Evolutionary conservation across 1,140 invertebrate genomes (phyloP).

Genomic region (Melipona quadrifasciata): DNA sequence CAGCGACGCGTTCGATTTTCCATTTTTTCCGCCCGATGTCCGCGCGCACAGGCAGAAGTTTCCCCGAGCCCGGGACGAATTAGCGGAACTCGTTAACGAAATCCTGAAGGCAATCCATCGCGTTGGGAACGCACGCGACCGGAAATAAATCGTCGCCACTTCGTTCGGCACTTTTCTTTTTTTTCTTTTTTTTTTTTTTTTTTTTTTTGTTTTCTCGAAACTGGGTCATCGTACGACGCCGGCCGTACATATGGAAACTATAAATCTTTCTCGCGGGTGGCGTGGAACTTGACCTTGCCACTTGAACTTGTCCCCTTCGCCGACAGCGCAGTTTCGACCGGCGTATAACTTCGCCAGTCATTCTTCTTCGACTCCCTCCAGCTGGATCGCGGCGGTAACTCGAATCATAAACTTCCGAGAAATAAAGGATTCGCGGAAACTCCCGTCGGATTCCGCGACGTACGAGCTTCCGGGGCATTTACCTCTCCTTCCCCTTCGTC

Average conservation of each 20-base stretch:
- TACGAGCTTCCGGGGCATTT: neutral
- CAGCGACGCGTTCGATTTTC: neutral
- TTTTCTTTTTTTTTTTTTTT: neutral
- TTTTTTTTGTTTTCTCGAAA: neutral
- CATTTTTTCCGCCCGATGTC: neutral
- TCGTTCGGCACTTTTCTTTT: neutral
- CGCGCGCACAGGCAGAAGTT: no score
- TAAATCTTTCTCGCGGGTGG: constrained; percentile 50
- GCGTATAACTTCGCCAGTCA: constrained; percentile 49
- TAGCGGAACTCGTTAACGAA: neutral
- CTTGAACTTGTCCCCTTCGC: constrained; percentile 56
- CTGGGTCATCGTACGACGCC: constrained; percentile 50
- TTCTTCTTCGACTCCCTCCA: constrained; percentile 39
- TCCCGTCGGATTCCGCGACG: neutral
- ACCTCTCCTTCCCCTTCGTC: neutral
- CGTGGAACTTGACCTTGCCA: constrained; percentile 57
- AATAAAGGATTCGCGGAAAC: constrained; percentile 41
- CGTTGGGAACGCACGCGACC: neutral
- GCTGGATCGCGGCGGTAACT: constrained; percentile 40
- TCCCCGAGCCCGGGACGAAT: neutral
- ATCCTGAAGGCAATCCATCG: constrained; percentile 10
- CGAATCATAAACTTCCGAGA: constrained; percentile 49
- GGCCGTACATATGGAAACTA: constrained; percentile 50
- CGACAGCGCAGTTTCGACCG: constrained; percentile 23
- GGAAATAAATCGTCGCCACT: constrained; percentile 35